Evolutionary conservation across 2,113 vertebrate species (phyloP), one percentile per base, ranked within the genome.

Genomic region (Leptodactylus fuscus): DNA sequence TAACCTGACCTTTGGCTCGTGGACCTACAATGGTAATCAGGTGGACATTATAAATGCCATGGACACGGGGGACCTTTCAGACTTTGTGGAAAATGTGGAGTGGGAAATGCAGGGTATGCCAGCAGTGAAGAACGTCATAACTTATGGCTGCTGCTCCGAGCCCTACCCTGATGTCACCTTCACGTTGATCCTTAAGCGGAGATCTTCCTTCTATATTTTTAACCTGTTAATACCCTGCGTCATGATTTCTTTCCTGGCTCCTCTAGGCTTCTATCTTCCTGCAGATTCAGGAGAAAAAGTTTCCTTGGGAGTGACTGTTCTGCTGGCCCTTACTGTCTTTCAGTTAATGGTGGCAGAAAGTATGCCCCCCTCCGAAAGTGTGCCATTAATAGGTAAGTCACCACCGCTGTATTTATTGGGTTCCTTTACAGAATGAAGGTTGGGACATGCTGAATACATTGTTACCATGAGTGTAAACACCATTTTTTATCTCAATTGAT

Each of bases 21-120:
- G 98, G 98, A 99, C 98, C 85, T 99, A 99, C 92, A 99, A 99
- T 22, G 98, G 98, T 81, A 98, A 99, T 87, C 98, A 99, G 91
- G 97, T 98, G 85, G 98, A 99, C 92, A 94, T 99, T 85, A 94
- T 93, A 87, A 95, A 97, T 65, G 94, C 93, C 69, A 94, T 97
- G 93, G 95, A 96, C 89, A 95, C 93, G 0, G 98, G 97, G 0
- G 98, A 99, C 87, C 94, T 99, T 79, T 98, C 97, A 0, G 97
- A 98, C 93, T 98, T 98, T 85, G 90, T 99, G 38, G 97, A 99
- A 87, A 98, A 99, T 0, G 98, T 99, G 88, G 98, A 99, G 88
- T 99, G 98, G 98, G 97, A 98, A 88, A 97, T 97, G 85, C 96
- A 95, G 0, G 98, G 98, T 81, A 99, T 99, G 98, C 98, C 98